These are phyloP conservation scores for Psittacula derbiana DNA, from an alignment of 2,797 vertebrate species.

Conservation along the genomic window DNA sequence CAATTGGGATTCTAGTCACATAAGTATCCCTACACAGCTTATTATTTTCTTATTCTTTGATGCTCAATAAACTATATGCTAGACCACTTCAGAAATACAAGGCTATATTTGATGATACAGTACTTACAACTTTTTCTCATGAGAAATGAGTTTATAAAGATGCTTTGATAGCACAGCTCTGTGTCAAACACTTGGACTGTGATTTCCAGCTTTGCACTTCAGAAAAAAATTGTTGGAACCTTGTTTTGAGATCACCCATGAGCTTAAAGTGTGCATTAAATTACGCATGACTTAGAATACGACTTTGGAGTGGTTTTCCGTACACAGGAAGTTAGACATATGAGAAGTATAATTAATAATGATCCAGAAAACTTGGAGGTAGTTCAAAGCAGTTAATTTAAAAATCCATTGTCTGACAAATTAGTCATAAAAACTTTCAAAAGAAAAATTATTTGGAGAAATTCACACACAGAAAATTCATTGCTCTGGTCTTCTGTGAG, in stretches of 20 bases:
- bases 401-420: neutral
- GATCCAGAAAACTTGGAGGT: neutral
- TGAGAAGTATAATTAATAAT: conserved; percentile 43
- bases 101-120: neutral
- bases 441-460: neutral
- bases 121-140: neutral
- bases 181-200: neutral
- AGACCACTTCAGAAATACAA: neutral
- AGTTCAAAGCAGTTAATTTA: conserved; percentile 31
- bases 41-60: neutral
- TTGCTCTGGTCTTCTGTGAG: neutral
- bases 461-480: neutral
- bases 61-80: neutral
- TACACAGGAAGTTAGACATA: neutral
- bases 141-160: neutral
- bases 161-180: neutral
- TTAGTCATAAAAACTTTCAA: conserved; percentile 29
- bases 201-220: neutral
- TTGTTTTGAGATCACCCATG: neutral
- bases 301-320: neutral
- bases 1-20: neutral
- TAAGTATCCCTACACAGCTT: neutral
- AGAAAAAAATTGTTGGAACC: neutral
- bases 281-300: neutral
- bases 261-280: neutral